Base-by-base conservation (phyloP, 2,797 vertebrate genomes). In the Agapornis canus region DNA sequence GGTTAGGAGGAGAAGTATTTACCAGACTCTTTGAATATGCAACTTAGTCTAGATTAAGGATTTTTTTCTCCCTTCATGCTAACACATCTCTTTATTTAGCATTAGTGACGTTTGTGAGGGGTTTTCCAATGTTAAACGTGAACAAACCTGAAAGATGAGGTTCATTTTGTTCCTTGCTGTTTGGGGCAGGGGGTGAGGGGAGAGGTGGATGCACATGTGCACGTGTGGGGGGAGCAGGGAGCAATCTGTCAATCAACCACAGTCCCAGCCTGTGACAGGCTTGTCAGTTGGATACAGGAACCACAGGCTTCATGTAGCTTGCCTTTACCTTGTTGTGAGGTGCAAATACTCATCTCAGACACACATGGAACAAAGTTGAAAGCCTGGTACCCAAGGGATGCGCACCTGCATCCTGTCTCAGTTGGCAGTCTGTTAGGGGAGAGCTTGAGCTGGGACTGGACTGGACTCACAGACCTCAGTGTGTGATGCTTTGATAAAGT, bases 21-120 rank as follows among this genome's bases (percentile, higher is more conserved):
- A 97, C 97, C 97, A 97, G 96, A 96, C 91, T 97, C 97, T 97
- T 97, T 70, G 89, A 98, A 98, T 98, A 98, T 98, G 97, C 97
- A 98, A 97, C 95, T 97, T 98, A 98, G 97, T 96, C 96, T 97
- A 98, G 96, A 96, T 97, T 96, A 97, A 97, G 95, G 97, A 93
- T 95, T 97, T 97, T 96, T 97, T 97, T 94, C 97, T 97, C 96
- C 96, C 95, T 95, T 94, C 48, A 65, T 31, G 92, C 95, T 98
- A 97, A 97, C 93, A 94, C 93, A 93, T 97, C 63, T 94, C 90
- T 95, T 96, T 91, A 87, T 97, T 96, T 97, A 98, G 94, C 97
- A 94, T 97, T 97, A 97, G 96, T 96, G 94, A 94, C 80, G 80
- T 96, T 97, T 93, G 96, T 97, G 97, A 97, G 92, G 95, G 96